These are phyloP conservation scores for Varanus komodoensis DNA, from an alignment of 2,113 vertebrate species.

Conservation along the genomic window DNA sequence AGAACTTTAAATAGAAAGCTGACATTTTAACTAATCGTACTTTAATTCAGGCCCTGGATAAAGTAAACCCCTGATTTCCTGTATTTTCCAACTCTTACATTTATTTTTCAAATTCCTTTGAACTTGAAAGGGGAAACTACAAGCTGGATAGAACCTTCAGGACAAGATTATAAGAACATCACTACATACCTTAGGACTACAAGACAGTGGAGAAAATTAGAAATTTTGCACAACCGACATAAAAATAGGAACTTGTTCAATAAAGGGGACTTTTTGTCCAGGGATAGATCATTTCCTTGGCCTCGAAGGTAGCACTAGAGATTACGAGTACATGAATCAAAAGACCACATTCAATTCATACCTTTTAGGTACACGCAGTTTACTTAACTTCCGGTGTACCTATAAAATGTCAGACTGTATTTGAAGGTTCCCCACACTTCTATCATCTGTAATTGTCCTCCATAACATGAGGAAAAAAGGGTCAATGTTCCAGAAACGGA, in stretches of 20 bases:
- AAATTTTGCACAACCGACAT: background rate
- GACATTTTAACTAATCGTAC: slow-evolving; percentile 7
- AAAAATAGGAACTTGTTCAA: background rate
- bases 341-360: background rate
- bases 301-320: background rate
- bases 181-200: background rate
- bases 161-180: slow-evolving; percentile 36
- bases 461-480: background rate
- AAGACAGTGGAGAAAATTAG: background rate
- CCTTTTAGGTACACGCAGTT: background rate
- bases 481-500: too few species aligned
- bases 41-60: slow-evolving; percentile 12
- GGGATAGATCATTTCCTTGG: background rate
- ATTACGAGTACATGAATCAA: background rate
- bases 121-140: slow-evolving; percentile 13
- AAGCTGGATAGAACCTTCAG: slow-evolving; percentile 37
- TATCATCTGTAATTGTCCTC: background rate
- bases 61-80: slow-evolving; percentile 32
- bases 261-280: background rate
- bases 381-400: background rate
- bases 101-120: background rate
- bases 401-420: background rate
- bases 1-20: slow-evolving; percentile 25
- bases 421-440: background rate
- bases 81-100: background rate